Base-by-base conservation (phyloP, 2,888 invertebrate genomes). In the Euclidia mi region DNA sequence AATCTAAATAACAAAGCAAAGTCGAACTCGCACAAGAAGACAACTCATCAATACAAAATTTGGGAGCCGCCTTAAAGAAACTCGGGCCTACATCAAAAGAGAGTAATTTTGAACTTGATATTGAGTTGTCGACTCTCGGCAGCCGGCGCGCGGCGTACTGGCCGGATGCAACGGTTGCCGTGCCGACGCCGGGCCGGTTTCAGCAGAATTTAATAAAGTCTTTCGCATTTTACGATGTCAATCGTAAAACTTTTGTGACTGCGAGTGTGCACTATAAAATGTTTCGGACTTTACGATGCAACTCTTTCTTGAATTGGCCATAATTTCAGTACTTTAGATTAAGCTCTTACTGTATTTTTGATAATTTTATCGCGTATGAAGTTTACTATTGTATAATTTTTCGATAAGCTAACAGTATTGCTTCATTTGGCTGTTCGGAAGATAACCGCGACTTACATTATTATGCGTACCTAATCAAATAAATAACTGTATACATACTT, bases 131-230 rank as follows among this genome's bases (percentile, higher is more conserved):
- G 58, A 14, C 15, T 35, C 43, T 17, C 40, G 25, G 42, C 28
- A 35, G 44, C 31, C 40, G 41, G 29, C n/a, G n/a, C n/a, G n/a
- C n/a, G n/a, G n/a, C n/a, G n/a, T 14, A 62, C 46, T 53, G 29
- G 15, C 9, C 11, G 17, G 15, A 9, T 31, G 56, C 71, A 62
- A 59, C 56, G 59, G 42, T 41, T 52, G 35, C 50, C 12, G 25
- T 34, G 37, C 46, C 29, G 51, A 37, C 41, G 25, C 18, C 31
- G 48, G 57, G 81, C 82, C 66, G 75, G 81, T 82, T 76, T 69
- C 56, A 72, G 71, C 76, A 73, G 79, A 84, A 82, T 86, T 88
- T 85, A 87, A 90, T 90, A 88, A 88, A 89, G 87, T 76, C 83
- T 63, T n/a, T 81, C 72, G 58, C 56, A 60, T 76, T 89, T 89